Percentiles rank a stretch among this genome's conserved stretches.
Conservation (phyloP, 2,113 vertebrate species). For the Acrocephalus kingi region DNA sequence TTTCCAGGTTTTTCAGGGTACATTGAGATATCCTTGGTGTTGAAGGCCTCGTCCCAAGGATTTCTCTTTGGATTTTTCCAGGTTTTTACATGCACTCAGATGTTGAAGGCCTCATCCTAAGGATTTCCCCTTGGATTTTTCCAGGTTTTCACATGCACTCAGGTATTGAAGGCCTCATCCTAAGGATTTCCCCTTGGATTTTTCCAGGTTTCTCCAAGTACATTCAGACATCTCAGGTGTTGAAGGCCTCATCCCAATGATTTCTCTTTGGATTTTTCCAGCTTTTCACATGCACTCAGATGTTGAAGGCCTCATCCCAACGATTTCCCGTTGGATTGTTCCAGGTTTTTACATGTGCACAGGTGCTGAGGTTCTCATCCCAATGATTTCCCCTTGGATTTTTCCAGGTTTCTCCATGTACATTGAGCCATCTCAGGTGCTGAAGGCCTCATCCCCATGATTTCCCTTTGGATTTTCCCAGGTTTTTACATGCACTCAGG, state of each 20-base stretch:
- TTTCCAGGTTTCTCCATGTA: neutral
- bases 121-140: too few relatives aligned
- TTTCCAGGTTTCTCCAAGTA: neutral
- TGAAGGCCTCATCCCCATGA: neutral
- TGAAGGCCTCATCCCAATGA: neutral
- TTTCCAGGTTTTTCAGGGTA: neutral
- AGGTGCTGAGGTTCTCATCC: too few relatives aligned
- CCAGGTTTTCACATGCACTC: too few relatives aligned
- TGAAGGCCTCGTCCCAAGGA: neutral
- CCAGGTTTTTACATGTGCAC: too few relatives aligned
- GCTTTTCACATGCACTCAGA: neutral
- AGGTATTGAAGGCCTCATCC: too few relatives aligned
- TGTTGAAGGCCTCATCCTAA: too few relatives aligned
- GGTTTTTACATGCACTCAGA: neutral
- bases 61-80: neutral
- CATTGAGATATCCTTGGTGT: too few relatives aligned
- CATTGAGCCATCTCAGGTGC: too few relatives aligned
- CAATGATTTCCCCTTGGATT: fast-evolving
- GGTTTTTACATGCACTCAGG: neutral
- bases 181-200: fast-evolving
- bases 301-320: too few relatives aligned
- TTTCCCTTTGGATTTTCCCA: neutral
- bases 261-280: neutral
- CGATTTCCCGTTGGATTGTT: too few relatives aligned
- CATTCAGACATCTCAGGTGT: too few relatives aligned